A percentile compares a stretch with the other conserved stretches of the same genome.
Evolutionary conservation across 1,140 invertebrate genomes (phyloP).

Genomic region (Lordiphosa mommai): DNA sequence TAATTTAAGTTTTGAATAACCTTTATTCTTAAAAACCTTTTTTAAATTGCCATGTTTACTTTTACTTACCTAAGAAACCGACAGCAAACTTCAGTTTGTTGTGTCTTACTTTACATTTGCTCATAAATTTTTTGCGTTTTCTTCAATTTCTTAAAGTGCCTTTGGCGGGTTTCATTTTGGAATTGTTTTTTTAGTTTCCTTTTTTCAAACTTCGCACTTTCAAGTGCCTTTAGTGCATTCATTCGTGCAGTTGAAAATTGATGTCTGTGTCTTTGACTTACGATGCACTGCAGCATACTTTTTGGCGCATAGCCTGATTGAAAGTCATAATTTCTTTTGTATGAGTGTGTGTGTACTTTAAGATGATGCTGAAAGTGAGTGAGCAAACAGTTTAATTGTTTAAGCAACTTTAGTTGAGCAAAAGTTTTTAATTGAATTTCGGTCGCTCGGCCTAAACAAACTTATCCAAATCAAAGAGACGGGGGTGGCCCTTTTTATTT

Average conservation of each 20-base stretch:
- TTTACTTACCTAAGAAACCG: not conserved
- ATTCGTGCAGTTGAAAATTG: slow-evolving; percentile 44
- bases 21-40: too few relatives aligned
- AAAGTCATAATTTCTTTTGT: slow-evolving; percentile 41
- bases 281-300: slow-evolving; percentile 42
- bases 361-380: slow-evolving; percentile 13
- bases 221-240: slow-evolving; percentile 48
- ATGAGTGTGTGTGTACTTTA: slow-evolving; percentile 20
- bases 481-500: not conserved
- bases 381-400: slow-evolving; percentile 2
- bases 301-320: slow-evolving; percentile 60
- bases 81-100: not conserved
- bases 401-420: not conserved
- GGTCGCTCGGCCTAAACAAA: slow-evolving; percentile 13
- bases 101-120: not conserved
- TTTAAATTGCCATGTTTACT: too few relatives aligned
- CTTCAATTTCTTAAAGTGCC: slow-evolving; percentile 18
- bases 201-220: slow-evolving; percentile 19
- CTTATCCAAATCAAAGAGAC: slow-evolving; percentile 5
- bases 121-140: slow-evolving; percentile 31
- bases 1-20: too few relatives aligned
- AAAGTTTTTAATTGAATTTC: not conserved
- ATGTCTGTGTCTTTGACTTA: slow-evolving; percentile 53
- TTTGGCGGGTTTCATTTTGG: slow-evolving; percentile 9
- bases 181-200: slow-evolving; percentile 4